These are phyloP conservation scores for Holotrichia oblita DNA, from an alignment of 1,140 invertebrate genomes.

Conservation along the genomic window DNA sequence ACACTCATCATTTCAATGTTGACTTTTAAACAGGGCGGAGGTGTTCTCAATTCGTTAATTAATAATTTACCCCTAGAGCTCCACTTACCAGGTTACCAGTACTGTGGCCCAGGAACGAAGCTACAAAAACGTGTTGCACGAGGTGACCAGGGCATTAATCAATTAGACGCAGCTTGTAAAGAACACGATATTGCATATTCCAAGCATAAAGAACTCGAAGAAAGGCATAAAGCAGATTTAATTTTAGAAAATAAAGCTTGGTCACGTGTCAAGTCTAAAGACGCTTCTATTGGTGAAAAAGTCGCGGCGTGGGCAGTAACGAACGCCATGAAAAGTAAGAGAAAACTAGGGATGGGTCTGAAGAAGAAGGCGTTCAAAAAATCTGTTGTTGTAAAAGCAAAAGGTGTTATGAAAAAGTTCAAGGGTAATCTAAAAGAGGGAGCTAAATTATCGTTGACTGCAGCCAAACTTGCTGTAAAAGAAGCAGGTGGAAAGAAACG, in stretches of 20 bases:
- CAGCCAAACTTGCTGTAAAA: slow-evolving; percentile 39
- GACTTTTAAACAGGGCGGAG: too few species aligned
- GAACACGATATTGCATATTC: slow-evolving; percentile 62
- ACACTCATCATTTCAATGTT: too few species aligned
- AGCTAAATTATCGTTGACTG: slow-evolving; percentile 34
- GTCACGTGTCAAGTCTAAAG: slow-evolving; percentile 56
- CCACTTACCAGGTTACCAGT: slow-evolving; percentile 63
- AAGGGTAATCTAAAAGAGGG: slow-evolving; percentile 9
- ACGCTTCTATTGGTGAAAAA: slow-evolving; percentile 57
- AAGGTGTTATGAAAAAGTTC: slow-evolving; percentile 15
- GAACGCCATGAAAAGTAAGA: slow-evolving; percentile 57
- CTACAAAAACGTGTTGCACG: slow-evolving; percentile 59
- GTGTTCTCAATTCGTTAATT: slow-evolving; percentile 51
- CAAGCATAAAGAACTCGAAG: slow-evolving; percentile 43
- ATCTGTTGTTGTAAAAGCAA: neutral
- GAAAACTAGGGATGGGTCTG: slow-evolving; percentile 54
- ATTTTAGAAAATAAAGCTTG: slow-evolving; percentile 58
- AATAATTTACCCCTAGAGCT: slow-evolving; percentile 62
- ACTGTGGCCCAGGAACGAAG: slow-evolving; percentile 64
- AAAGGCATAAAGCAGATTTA: slow-evolving; percentile 60
- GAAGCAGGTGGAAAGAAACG: slow-evolving; percentile 42
- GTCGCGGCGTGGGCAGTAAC: slow-evolving; percentile 53
- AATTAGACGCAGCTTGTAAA: slow-evolving; percentile 61
- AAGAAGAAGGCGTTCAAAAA: neutral
- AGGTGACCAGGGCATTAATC: slow-evolving; percentile 62